A percentile compares a stretch with the other conserved stretches of the same genome.
Evolutionary conservation across 1,140 invertebrate species (phyloP).

Genomic region (Aricia agestis): DNA sequence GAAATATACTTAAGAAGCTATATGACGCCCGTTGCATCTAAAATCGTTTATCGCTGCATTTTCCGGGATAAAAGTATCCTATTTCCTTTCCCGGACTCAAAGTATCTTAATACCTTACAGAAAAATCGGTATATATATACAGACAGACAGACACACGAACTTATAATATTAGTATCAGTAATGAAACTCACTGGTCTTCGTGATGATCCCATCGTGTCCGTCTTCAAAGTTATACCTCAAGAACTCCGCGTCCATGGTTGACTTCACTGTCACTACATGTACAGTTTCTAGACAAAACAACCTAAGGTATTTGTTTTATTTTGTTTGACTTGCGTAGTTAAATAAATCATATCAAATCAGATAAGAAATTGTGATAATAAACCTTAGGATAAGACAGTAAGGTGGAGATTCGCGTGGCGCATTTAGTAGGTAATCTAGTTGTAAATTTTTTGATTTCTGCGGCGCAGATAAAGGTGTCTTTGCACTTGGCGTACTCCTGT

Average conservation of each 20-base stretch:
- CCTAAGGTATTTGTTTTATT: conserved; percentile 1
- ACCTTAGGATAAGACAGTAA: not conserved
- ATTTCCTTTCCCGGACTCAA: too few relatives aligned
- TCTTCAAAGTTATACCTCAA: conserved; percentile 54
- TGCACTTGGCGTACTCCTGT: conserved; percentile 1
- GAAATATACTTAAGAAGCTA: too few relatives aligned
- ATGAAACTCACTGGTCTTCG: conserved; percentile 49
- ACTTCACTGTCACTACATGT: not conserved
- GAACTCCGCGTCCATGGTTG: conserved; percentile 58
- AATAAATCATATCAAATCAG: conserved; percentile 7
- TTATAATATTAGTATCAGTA: too few relatives aligned
- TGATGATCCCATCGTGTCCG: conserved; percentile 48
- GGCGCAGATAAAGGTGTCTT: not conserved
- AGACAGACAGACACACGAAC: too few relatives aligned
- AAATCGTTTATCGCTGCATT: too few relatives aligned
- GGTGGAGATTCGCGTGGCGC: not conserved
- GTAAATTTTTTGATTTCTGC: conserved; percentile 19
- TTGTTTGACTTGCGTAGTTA: conserved; percentile 13
- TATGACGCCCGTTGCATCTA: too few relatives aligned
- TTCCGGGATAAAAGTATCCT: too few relatives aligned
- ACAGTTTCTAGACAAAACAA: not conserved
- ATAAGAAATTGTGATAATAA: not conserved
- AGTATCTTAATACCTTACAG: too few relatives aligned
- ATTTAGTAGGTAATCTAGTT: not conserved
- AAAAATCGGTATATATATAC: too few relatives aligned